Base-by-base conservation (phyloP, 1,140 invertebrate species). In the Parasteatoda tepidariorum region DNA sequence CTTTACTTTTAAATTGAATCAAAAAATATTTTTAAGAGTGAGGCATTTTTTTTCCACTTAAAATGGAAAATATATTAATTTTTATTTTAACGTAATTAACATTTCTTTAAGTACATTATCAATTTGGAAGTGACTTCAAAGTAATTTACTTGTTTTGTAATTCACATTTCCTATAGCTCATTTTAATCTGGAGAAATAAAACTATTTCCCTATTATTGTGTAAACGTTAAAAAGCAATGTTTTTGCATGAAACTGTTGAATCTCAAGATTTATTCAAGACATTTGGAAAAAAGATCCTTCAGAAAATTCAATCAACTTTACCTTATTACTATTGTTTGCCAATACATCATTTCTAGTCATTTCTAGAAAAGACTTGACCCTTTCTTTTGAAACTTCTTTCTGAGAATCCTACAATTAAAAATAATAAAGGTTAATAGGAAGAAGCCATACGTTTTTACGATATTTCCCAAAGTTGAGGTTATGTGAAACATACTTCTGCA, bases 361-460 rank as follows among this genome's bases (percentile, higher is more conserved):
- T 89, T 98, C 95, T 86, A 98, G 91, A 89, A 98, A 91, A 88
- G 95, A 92, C 88, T 95, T 93, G 73, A 96, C 96, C 90, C 95
- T 91, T 91, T 97, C 96, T 89, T 95, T 94, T 86, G 98, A 85
- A 84, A 90, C 89, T 67, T 89, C 88, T 71, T 91, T 88, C 28
- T 89, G 86, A 26, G 87, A 86, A 66, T 87, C 86, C 11, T 68
- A 54, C 15, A 81, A 11, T 85, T 87, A 61, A 48, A 75, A 54
- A 66, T n/a, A n/a, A n/a, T n/a, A 34, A 48, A 38, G 31, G 33
- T 68, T 24, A 41, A 34, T 41, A 30, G 38, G 34, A 34, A 22
- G 26, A 11, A 26, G 26, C 11, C 26, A 62, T 2, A 26, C 2
- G 11, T 62, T 2, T 22, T 22, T 62, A 11, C 18, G 1, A 15